These are phyloP conservation scores for Esperia sulphurella DNA, from an alignment of 2,888 invertebrate genomes.

Conservation along the genomic window DNA sequence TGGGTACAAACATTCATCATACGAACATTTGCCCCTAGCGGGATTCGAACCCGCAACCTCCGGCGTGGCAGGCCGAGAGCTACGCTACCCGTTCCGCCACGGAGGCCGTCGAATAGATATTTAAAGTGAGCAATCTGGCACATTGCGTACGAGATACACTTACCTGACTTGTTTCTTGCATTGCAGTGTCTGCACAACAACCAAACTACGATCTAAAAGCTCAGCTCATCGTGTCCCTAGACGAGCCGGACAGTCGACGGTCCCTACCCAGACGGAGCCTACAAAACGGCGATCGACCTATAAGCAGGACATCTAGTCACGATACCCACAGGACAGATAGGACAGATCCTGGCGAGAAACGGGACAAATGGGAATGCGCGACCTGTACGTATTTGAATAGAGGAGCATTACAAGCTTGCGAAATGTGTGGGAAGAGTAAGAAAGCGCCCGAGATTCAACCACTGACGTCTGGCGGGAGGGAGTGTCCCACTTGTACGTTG, in stretches of 20 bases:
- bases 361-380: constrained; percentile 82
- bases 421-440: constrained; percentile 86
- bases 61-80: too few relatives aligned
- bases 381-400: constrained; percentile 86
- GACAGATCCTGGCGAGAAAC: constrained; percentile 19
- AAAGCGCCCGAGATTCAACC: constrained; percentile 81
- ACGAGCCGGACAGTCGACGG: constrained; percentile 53
- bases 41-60: too few relatives aligned
- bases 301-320: constrained; percentile 26
- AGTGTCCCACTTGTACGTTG: constrained; percentile 87
- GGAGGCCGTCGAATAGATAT: too few relatives aligned
- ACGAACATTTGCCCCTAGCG: too few relatives aligned
- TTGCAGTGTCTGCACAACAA: constrained; percentile 18
- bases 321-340: constrained; percentile 10
- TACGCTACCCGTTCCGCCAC: too few relatives aligned
- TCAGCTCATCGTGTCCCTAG: constrained; percentile 63
- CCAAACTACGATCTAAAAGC: constrained; percentile 59
- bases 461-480: constrained; percentile 85
- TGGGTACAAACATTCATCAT: too few relatives aligned
- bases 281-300: constrained; percentile 35
- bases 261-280: constrained; percentile 32
- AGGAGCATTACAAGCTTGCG: constrained; percentile 79
- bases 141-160: too few relatives aligned
- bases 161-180: not conserved
- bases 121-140: too few relatives aligned